phyloP scores from a whole-genome alignment of 2,888 invertebrate genomes.

The Nesidiocoris tenuis region DNA sequence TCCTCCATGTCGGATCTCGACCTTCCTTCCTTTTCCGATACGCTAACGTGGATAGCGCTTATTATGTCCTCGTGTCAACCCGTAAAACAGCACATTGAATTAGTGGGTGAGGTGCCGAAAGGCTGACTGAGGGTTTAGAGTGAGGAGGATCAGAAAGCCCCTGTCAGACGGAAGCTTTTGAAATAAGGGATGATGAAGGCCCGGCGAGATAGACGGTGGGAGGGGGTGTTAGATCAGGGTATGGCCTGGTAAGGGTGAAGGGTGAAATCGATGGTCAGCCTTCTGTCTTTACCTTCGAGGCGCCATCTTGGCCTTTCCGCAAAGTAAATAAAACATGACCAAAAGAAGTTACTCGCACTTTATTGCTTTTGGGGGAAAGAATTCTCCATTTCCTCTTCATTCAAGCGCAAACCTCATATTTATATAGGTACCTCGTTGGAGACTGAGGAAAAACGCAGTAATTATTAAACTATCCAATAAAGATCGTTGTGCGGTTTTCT shows the following conservation, averaged over 20 bases:
- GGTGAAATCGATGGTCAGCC: constrained; percentile 38
- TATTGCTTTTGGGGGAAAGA: constrained; percentile 26
- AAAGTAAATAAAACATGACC: constrained; percentile 38
- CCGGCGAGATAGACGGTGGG: neutral
- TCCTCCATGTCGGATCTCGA: too few species aligned
- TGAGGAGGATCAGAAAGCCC: neutral
- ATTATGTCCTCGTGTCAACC: neutral
- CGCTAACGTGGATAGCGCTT: neutral
- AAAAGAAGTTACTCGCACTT: constrained; percentile 21
- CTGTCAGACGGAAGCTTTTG: neutral
- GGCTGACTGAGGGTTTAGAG: neutral
- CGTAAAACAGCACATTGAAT: neutral
- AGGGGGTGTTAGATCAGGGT: too few species aligned
- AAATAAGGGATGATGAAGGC: constrained; percentile 19
- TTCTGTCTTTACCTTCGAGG: constrained; percentile 30
- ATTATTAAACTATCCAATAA: too few species aligned
- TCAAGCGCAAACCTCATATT: too few species aligned
- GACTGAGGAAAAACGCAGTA: too few species aligned
- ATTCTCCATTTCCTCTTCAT: neutral
- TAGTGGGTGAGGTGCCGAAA: neutral
- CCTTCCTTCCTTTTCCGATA: neutral
- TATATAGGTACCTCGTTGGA: too few species aligned
- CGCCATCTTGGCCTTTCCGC: constrained; percentile 22
- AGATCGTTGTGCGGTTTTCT: too few species aligned
- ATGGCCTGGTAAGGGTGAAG: neutral